Percentiles rank a stretch among this genome's conserved stretches.
These are phyloP conservation scores for Drosophila willistoni DNA, from an alignment of 1,140 invertebrate species.

Conservation along the genomic window DNA sequence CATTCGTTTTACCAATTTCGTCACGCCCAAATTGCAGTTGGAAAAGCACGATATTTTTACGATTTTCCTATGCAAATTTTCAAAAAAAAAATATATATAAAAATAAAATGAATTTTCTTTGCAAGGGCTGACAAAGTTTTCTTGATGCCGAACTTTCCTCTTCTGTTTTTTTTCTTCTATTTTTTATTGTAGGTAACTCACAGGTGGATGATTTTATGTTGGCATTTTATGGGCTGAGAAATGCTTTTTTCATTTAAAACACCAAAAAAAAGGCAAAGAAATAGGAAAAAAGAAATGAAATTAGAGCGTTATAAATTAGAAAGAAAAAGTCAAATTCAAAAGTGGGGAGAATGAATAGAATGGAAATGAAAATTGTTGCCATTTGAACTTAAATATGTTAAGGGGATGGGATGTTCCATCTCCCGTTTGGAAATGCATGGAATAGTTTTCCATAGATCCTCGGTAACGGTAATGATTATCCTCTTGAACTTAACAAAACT, in stretches of 20 bases:
- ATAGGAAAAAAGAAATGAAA: conserved; percentile 53
- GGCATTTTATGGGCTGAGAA: conserved; percentile 66
- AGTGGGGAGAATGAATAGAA: background rate
- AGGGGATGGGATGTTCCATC: too few species aligned
- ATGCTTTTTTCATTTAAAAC: conserved; percentile 41
- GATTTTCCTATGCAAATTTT: conserved; percentile 73
- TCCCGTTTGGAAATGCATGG: too few species aligned
- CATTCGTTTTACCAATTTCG: conserved; percentile 36
- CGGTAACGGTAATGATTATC: too few species aligned
- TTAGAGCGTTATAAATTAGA: conserved; percentile 38
- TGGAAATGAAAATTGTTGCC: conserved; percentile 7
- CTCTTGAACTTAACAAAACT: too few species aligned
- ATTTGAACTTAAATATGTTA: background rate
- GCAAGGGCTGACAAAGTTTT: conserved; percentile 12
- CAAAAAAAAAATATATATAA: background rate
- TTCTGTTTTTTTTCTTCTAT: conserved; percentile 27
- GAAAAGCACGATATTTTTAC: conserved; percentile 60
- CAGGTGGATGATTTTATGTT: conserved; percentile 69
- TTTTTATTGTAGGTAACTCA: conserved; percentile 21
- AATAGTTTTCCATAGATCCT: too few species aligned
- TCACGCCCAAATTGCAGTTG: conserved; percentile 62
- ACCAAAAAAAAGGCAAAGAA: conserved; percentile 39
- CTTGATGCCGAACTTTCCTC: background rate
- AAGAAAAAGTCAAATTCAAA: conserved; percentile 9
- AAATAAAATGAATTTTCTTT: conserved; percentile 4